Base-by-base conservation (phyloP, 2,888 invertebrate species). In the Steinernema carpocapsae region DNA sequence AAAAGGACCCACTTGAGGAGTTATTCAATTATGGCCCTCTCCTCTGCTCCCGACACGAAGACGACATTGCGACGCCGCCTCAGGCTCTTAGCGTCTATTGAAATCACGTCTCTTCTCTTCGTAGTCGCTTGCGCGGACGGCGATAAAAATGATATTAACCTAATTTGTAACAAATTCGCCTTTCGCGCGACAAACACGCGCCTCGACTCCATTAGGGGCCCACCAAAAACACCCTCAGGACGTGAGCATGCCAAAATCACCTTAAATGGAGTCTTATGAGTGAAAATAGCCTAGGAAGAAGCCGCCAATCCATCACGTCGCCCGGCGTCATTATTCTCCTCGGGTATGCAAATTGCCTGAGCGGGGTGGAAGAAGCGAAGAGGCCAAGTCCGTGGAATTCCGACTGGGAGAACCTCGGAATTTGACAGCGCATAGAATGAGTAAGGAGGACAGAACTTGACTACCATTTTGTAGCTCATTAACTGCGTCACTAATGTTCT, bases 71-170 rank as follows among this genome's bases (percentile, higher is more conserved):
- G 48, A 64, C 64, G 64, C 64, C 64, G 24, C 64, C 24, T 37
- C 37, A 29, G 64, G 64, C 64, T 32, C 64, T 64, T 64, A 64
- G 64, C 64, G 64, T 64, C 64, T 32, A 32, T 64, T 64, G 64
- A 64, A 64, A 64, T 64, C 64, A 64, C 64, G 64, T 64, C 64
- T 64, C 64, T 32, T 29, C 64, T 64, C 64, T 32, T 37, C 64
- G 7, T 64, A 29, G 22, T 1, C 22, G 56, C 56, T 48, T 14
- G 48, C 56, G 56, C 56, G 56, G 14, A 22, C 14, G 22, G 56
- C 56, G 64, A 64, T 64, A 64, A 64, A 64, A 64, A 64, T 32
- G 14, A 64, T 64, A 64, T 64, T 64, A 64, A 64, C 64, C 29
- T 32, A 64, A 64, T 64, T 64, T 64, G 32, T 32, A 64, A 64